Evolutionary conservation across 2,888 invertebrate genomes (phyloP).

Genomic region (Netelia melanura): DNA sequence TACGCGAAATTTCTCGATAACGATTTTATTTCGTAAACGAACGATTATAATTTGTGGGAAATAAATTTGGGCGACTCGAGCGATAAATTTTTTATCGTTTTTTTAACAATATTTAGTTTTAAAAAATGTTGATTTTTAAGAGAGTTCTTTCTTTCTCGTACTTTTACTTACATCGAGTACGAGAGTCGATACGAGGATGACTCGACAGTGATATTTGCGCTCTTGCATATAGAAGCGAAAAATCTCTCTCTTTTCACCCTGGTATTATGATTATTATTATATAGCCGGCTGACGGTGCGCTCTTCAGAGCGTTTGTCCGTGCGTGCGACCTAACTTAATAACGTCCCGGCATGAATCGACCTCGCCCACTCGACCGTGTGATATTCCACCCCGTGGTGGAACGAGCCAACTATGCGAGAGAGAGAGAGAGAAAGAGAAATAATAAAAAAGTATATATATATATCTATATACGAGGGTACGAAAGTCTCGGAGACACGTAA

Average conservation of each 20-base stretch:
- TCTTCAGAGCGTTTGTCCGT: slow-evolving; percentile 26
- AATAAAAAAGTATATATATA: not conserved
- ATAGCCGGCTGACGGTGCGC: not conserved
- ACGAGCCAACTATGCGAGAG: not conserved
- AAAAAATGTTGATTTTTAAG: too few relatives aligned
- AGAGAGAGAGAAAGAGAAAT: not conserved
- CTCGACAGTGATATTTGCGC: slow-evolving; percentile 8
- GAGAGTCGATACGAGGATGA: slow-evolving; percentile 5
- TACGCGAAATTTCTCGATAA: too few relatives aligned
- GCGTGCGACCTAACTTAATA: slow-evolving; percentile 58
- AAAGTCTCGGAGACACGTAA: slow-evolving; percentile 43
- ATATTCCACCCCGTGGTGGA: slow-evolving; percentile 11
- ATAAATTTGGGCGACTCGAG: too few relatives aligned
- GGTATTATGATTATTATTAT: slow-evolving; percentile 9
- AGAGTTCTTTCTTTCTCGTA: too few relatives aligned
- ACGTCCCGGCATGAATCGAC: slow-evolving; percentile 50
- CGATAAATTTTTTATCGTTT: too few relatives aligned
- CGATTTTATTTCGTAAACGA: too few relatives aligned
- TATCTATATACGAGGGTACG: not conserved
- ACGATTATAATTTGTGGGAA: too few relatives aligned
- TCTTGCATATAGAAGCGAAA: slow-evolving; percentile 29
- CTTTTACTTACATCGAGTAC: not conserved
- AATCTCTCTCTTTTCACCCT: slow-evolving; percentile 10
- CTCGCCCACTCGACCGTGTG: slow-evolving; percentile 49
- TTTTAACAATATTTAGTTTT: too few relatives aligned